Evolutionary conservation across 2,888 invertebrate species (phyloP), one percentile per base, ranked within the genome.

Genomic region (Volucella bombylans): DNA sequence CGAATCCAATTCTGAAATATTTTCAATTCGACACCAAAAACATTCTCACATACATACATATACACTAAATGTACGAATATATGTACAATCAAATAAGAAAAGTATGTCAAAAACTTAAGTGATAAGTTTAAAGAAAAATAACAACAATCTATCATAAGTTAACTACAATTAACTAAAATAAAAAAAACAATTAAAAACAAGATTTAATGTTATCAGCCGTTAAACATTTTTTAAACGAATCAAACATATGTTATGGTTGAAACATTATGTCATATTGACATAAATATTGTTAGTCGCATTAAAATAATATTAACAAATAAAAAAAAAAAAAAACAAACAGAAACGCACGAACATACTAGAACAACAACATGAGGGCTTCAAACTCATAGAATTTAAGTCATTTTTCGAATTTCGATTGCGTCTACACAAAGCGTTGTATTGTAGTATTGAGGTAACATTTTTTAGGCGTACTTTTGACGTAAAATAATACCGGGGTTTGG

Each of bases 211-310:
- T 85, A 81, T 85, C 85, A 85, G 81, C 85, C 81, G 81, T 85
- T 81, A 81, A 85, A 85, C 71, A 85, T 85, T 85, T 85, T 85
- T 81, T 81, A 85, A 31, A 85, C 76, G 81, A 85, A 85, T 85
- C 81, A 85, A 81, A 85, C 85, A 80, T 67, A 85, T 77, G 85
- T 85, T 85, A 85, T 85, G 81, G 85, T 85, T 85, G 81, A 85
- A 85, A 62, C 67, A 85, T 85, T 85, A 85, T 85, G 85, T 85
- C 85, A 85, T 85, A 85, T 85, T 85, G 85, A 85, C 85, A 85
- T 85, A 81, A 72, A 85, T 85, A 85, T 85, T 85, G 85, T 85
- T 85, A 85, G 50, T 71, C 71, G 76, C 45, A 31, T 31, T 31
- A 31, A 31, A 31, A 31, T 31, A 31, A 31, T 31, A 31, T 31